These are phyloP conservation scores for Stratiolaelaps scimitus DNA, from an alignment of 1,140 invertebrate species.

Conservation along the genomic window DNA sequence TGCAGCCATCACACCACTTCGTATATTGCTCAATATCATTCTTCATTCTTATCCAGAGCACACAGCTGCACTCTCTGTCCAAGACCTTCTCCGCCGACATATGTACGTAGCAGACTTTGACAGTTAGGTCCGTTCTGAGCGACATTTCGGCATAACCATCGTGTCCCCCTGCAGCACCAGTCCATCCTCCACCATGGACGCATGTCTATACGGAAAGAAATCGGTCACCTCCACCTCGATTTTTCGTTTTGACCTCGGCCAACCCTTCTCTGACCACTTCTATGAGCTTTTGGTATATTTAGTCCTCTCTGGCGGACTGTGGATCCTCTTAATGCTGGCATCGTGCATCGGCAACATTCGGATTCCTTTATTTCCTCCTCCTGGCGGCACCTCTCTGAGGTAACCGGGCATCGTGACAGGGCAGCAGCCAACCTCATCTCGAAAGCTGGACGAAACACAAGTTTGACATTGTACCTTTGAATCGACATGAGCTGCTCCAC, in stretches of 20 bases:
- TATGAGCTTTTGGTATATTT: not conserved
- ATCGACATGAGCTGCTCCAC: no score
- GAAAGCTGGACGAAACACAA: no score
- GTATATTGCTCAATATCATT: not conserved
- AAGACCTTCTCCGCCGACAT: not conserved
- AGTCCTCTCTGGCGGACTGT: conserved; percentile 6
- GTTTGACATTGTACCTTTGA: no score
- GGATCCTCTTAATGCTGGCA: no score
- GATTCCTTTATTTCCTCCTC: no score
- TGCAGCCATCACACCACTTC: not conserved
- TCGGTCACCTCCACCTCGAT: not conserved
- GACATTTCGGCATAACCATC: not conserved
- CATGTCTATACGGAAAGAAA: not conserved
- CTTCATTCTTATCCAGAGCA: not conserved
- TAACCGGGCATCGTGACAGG: no score
- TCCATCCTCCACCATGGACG: not conserved
- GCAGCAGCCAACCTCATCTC: no score
- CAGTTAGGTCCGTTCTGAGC: not conserved
- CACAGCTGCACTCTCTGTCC: not conserved
- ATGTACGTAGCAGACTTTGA: not conserved
- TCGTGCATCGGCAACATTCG: no score
- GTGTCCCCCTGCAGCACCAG: conserved; percentile 1
- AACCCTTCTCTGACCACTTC: not conserved
- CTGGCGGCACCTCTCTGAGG: no score
- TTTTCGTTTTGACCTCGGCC: conserved; percentile 9